phyloP scores from a whole-genome alignment of 1,140 invertebrate species.

The Drosophila subpulchrella region DNA sequence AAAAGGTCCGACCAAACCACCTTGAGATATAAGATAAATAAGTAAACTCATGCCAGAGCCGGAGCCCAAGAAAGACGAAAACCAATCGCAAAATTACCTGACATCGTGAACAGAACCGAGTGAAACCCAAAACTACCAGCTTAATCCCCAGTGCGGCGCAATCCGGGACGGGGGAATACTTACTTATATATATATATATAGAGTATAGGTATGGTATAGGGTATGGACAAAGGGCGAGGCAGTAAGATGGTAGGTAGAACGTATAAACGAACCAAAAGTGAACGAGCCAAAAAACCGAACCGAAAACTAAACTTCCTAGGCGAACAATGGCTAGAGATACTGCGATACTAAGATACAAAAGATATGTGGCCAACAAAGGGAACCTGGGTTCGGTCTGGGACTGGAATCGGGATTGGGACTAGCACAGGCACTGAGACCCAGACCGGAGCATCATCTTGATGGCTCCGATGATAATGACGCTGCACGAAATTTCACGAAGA shows the following conservation, averaged over 20 bases:
- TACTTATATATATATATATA: constrained; percentile 11
- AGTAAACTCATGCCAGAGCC: constrained; percentile 40
- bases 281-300: constrained; percentile 41
- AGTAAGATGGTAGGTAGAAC: constrained; percentile 17
- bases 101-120: constrained; percentile 53
- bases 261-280: constrained; percentile 34
- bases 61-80: constrained; percentile 45
- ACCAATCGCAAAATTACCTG: constrained; percentile 69
- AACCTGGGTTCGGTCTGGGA: constrained; percentile 9
- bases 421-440: constrained; percentile 15
- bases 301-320: constrained; percentile 48
- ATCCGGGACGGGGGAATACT: constrained; percentile 9
- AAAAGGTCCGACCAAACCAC: constrained; percentile 55
- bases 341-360: constrained; percentile 64
- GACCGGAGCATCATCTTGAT: constrained; percentile 52
- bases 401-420: constrained; percentile 31
- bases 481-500: constrained; percentile 74
- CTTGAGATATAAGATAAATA: constrained; percentile 60
- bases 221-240: constrained; percentile 2
- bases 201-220: neutral
- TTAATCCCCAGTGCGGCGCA: constrained; percentile 32
- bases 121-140: constrained; percentile 60
- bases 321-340: constrained; percentile 49
- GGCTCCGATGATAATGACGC: constrained; percentile 68
- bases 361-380: constrained; percentile 54